phyloP scores from a whole-genome alignment of 2,113 vertebrate species.

The Oreochromis aureus region DNA sequence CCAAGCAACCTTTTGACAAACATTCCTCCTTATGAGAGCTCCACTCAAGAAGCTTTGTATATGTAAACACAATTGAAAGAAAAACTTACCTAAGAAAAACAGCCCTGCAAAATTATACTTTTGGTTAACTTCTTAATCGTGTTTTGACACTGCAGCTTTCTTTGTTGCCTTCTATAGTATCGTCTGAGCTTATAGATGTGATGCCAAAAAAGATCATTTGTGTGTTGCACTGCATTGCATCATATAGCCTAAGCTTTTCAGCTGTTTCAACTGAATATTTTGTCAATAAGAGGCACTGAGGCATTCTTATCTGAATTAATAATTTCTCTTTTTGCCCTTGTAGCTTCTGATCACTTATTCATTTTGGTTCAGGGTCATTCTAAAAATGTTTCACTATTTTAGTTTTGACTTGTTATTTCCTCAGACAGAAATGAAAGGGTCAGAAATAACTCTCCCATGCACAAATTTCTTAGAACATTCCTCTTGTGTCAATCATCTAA shows the following conservation, averaged over 20 bases:
- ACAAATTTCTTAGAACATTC: neutral
- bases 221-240: neutral
- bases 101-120: neutral
- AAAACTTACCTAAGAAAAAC: neutral
- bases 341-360: neutral
- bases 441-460: slow-evolving; percentile 11
- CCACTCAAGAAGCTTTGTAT: neutral
- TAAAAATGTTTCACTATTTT: slow-evolving; percentile 19
- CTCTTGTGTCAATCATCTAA: neutral
- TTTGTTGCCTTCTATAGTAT: accelerated
- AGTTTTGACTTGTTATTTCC: neutral
- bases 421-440: neutral
- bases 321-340: neutral
- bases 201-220: neutral
- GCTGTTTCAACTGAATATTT: neutral
- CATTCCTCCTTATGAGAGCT: neutral
- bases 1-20: neutral
- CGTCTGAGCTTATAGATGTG: accelerated
- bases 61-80: neutral
- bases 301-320: neutral
- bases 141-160: neutral
- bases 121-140: neutral
- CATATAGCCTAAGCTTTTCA: neutral
- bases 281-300: neutral
- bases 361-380: slow-evolving; percentile 11